phyloP scores from a whole-genome alignment of 2,113 vertebrate species.

The Marmota flaviventris region DNA sequence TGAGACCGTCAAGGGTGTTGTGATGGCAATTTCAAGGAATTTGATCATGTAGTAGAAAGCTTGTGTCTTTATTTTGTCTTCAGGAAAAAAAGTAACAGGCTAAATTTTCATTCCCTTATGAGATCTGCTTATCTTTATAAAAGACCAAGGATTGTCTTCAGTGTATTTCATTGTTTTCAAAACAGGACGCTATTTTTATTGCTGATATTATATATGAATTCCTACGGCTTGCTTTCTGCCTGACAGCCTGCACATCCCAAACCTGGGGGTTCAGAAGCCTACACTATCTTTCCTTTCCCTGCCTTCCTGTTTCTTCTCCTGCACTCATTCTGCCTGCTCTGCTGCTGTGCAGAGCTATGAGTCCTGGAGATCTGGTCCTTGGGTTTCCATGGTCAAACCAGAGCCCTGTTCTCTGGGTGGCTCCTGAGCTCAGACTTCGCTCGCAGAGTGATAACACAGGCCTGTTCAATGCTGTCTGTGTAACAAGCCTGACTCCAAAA shows the following conservation, averaged over 20 bases:
- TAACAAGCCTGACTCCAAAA: background rate
- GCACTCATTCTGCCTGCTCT: rapidly evolving
- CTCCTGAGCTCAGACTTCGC: rapidly evolving
- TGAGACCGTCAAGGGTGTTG: background rate
- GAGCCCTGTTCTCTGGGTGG: background rate
- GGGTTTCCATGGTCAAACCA: background rate
- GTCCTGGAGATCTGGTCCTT: background rate
- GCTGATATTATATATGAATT: background rate
- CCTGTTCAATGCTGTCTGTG: background rate
- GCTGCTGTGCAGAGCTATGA: background rate
- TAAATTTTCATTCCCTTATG: conserved; percentile 41
- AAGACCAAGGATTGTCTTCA: background rate
- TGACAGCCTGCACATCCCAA: background rate
- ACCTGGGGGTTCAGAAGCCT: background rate
- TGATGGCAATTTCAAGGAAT: conserved; percentile 16
- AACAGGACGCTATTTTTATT: background rate
- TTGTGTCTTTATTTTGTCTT: conserved; percentile 39
- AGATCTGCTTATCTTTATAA: background rate
- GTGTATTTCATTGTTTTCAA: background rate
- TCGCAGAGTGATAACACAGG: rapidly evolving
- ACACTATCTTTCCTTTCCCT: background rate
- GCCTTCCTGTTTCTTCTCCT: background rate
- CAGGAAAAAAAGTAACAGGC: background rate
- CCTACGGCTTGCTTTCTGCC: background rate
- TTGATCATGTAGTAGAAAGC: background rate